Evolutionary conservation across 2,888 invertebrate species (phyloP), one percentile per base, ranked within the genome.

Genomic region (Ecliptopera silaceata): DNA sequence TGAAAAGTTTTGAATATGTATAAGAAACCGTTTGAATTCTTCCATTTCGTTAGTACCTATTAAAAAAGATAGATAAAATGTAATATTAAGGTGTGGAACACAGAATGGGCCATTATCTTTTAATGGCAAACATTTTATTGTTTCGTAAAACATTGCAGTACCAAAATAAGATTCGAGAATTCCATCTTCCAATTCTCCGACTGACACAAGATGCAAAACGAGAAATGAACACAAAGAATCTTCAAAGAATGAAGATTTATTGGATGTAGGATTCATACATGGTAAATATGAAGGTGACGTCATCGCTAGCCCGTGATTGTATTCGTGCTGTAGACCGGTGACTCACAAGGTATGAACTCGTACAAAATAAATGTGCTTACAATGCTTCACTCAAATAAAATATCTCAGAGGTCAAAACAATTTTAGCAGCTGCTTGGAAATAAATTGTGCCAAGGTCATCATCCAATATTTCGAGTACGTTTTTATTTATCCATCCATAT

Each of bases 291-390:
- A 50, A 49, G 42, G 31, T 74, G 74, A 75, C 75, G 74, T 75
- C 74, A 75, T 41, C 54, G 29, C 50, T 64, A 72, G 67, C 64
- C 71, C 61, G 55, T 47, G 64, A 63, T n/a, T n/a, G n/a, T n/a
- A 63, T 59, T 36, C 52, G 49, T 54, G 10, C 38, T 8, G 45
- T 54, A 15, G 20, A 22, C 5, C 6, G 39, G 6, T 65, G 65
- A 65, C 55, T 61, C 65, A 64, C 50, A 31, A 17, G 20, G 6
- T 39, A 22, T 3, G 18, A 4, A 32, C n/a, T 18, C 26, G 10
- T 45, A 43, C 50, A 68, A 57, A 58, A 67, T 66, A 68, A 66
- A 47, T 50, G 42, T 47, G 42, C 57, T 51, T 61, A 29, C 54
- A 53, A 46, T 66, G 68, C 64, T 71, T 69, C 65, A 66, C 10